phyloP scores from a whole-genome alignment of 2,113 vertebrate genomes.

The Microcebus jonahi region DNA sequence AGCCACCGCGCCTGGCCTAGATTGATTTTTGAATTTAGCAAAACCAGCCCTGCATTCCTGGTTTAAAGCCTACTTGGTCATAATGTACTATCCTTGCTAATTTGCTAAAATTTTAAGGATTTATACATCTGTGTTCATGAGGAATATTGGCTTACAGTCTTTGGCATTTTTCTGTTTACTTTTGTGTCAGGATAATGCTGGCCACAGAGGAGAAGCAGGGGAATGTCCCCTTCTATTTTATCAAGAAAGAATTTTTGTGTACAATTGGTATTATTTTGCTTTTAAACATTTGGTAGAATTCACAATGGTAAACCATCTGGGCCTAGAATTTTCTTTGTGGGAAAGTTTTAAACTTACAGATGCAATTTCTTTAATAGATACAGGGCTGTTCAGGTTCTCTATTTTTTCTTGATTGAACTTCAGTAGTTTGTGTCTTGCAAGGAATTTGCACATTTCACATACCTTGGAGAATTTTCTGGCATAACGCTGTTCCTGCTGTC shows the following conservation, averaged over 20 bases:
- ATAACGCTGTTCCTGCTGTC: too few species aligned
- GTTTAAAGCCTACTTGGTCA: neutral
- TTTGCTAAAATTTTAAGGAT: neutral
- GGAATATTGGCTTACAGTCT: neutral
- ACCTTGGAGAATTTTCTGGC: neutral
- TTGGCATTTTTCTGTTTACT: neutral
- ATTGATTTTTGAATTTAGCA: neutral
- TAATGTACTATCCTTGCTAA: neutral
- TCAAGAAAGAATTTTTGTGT: too few species aligned
- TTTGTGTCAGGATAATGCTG: neutral
- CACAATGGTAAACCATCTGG: neutral
- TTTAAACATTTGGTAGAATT: neutral
- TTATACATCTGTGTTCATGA: neutral
- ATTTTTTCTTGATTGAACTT: neutral
- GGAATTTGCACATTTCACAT: neutral
- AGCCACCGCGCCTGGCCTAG: too few species aligned
- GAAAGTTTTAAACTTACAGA: neutral
- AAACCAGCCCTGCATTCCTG: neutral
- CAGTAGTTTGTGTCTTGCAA: too few species aligned
- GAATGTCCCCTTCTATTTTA: too few species aligned
- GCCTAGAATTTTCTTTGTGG: neutral
- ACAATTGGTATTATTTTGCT: neutral
- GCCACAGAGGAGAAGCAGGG: neutral
- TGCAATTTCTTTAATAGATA: neutral
- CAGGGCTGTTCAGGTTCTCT: too few species aligned